phyloP scores from a whole-genome alignment of 2,113 vertebrate species.

The Triplophysa siluroides region DNA sequence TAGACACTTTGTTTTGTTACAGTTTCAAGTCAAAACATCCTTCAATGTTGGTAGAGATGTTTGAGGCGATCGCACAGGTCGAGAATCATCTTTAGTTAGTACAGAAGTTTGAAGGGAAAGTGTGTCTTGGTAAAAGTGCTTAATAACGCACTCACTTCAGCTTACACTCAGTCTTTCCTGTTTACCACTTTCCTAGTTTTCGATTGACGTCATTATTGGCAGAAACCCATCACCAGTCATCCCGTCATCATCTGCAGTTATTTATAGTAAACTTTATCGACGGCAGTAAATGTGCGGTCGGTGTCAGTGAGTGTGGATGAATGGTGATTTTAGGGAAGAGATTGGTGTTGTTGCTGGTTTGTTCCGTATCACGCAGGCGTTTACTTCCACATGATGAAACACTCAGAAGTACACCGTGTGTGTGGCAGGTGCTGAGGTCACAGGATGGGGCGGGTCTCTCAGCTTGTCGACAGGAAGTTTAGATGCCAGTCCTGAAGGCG shows the following conservation, averaged over 20 bases:
- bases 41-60: no score
- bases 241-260: not conserved
- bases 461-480: constrained; percentile 37
- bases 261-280: not conserved
- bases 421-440: constrained; percentile 49
- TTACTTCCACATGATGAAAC: constrained; percentile 31
- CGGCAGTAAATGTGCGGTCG: not conserved
- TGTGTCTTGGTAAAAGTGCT: no score
- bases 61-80: no score
- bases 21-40: no score
- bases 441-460: constrained; percentile 23
- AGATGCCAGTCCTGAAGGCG: constrained; percentile 18
- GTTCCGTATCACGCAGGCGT: not conserved
- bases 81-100: no score
- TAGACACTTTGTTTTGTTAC: no score
- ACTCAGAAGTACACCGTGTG: constrained; percentile 22
- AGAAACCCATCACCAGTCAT: not conserved
- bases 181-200: not conserved
- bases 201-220: not conserved
- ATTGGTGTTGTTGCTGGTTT: not conserved
- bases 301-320: not conserved
- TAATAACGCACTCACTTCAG: no score
- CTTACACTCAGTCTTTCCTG: not conserved
- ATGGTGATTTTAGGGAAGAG: not conserved
- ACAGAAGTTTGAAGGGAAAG: no score